Evolutionary conservation across 2,113 vertebrate genomes (phyloP), one percentile per base, ranked within the genome.

Genomic region (Gyps fulvus): DNA sequence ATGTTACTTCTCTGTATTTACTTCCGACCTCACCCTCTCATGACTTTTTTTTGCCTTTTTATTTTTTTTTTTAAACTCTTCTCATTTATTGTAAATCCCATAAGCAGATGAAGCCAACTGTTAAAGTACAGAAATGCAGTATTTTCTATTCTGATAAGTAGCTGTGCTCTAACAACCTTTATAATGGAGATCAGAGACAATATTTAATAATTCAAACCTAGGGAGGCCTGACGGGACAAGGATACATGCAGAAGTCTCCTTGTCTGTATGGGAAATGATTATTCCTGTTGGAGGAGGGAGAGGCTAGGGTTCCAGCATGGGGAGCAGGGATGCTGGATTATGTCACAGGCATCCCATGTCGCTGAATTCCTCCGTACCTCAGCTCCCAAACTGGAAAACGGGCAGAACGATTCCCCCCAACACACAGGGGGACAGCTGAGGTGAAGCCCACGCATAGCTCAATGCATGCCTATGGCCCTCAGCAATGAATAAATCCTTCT

Each of bases 141-240:
- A 59, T 93, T 87, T 91, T 82, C 69, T 43, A 26, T 67, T 85
- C 88, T 90, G 62, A 69, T 87, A 90, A 86, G 40, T 77, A 92
- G 63, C 76, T 81, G 36, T 42, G 83, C 65, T 71, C 70, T 58
- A 70, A 66, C 43, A 89, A 73, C 67, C 49, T 77, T 88, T 72
- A 71, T 72, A 85, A 72, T 79, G 79, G 78, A 90, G n/a, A 91
- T 29, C n/a, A 84, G 52, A 90, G 66, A 65, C 32, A 61, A 83
- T 21, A 83, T 59, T 96, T 87, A 89, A 89, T 96, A 95, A 96
- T 85, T 71, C 70, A 87, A 79, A 63, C 76, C 19, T 8, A 70
- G 83, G 81, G 80, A 91, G 55, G 93, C 19, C 69, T 91, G 70
- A 55, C 2, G 3, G 87, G 80, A 93, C 80, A 92, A 55, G 67